Conservation (phyloP, 1,140 invertebrate genomes). For the Diorhabda carinulata region DNA sequence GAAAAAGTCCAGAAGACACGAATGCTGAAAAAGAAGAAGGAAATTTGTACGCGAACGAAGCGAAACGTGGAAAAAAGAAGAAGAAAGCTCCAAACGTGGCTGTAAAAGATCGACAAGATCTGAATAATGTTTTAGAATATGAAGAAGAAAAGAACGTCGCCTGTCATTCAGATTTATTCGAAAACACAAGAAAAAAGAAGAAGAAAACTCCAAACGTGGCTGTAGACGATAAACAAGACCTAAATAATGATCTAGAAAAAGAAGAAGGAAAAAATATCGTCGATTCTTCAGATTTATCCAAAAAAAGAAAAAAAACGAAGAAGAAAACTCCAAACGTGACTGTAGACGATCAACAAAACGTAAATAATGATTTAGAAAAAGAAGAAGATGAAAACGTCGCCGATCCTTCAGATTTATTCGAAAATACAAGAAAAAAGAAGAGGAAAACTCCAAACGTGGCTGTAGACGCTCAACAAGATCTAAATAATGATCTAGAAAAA, state of each 20-base stretch:
- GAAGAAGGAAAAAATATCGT: too few relatives aligned
- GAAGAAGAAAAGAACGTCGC: too few relatives aligned
- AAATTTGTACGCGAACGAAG: background rate
- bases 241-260: too few relatives aligned
- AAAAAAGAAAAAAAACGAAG: background rate
- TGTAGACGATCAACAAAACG: background rate
- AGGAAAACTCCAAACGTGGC: too few relatives aligned
- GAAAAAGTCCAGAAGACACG: background rate
- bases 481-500: too few relatives aligned
- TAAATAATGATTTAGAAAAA: too few relatives aligned
- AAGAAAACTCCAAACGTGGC: background rate
- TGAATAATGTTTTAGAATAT: too few relatives aligned
- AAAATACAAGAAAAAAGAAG: background rate
- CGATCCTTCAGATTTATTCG: background rate
- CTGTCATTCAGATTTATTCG: background rate
- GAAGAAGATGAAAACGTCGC: too few relatives aligned
- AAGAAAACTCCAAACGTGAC: background rate
- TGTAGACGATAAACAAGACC: background rate
- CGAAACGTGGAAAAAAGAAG: conserved; percentile 6
- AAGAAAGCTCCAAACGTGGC: background rate
- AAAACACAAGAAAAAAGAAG: background rate
- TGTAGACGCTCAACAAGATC: too few relatives aligned
- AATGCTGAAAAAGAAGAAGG: background rate
- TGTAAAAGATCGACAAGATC: background rate
- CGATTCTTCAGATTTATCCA: background rate